Conservation (phyloP, 1,140 invertebrate genomes). For the Uloborus diversus region DNA sequence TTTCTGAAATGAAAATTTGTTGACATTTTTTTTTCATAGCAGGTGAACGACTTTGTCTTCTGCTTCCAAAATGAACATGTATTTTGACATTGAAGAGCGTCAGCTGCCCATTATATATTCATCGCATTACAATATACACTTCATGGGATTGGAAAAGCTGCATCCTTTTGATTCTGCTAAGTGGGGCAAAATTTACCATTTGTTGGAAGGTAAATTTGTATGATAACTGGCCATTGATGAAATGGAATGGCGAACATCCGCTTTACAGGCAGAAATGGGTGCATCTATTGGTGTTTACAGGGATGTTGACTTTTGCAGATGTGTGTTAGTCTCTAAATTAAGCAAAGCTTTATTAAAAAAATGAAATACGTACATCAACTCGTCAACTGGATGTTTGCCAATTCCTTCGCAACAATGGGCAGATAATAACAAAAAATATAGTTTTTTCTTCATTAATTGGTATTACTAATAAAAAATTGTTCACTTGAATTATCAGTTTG, state of each 20-base stretch:
- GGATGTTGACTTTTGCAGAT: not conserved
- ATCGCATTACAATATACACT: slow-evolving; percentile 82
- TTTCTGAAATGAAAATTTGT: no score
- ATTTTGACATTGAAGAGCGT: slow-evolving; percentile 33
- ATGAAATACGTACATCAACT: not conserved
- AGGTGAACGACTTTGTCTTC: not conserved
- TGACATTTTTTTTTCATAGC: not conserved
- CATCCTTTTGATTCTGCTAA: slow-evolving; percentile 90
- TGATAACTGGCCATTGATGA: slow-evolving; percentile 33
- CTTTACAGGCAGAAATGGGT: slow-evolving; percentile 49
- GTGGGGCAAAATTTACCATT: slow-evolving; percentile 77
- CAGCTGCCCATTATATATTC: slow-evolving; percentile 77
- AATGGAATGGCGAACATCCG: no score
- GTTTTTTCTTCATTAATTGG: no score
- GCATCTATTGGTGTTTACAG: not conserved
- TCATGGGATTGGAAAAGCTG: slow-evolving; percentile 80
- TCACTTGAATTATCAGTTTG: no score
- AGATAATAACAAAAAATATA: no score
- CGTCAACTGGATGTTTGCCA: not conserved
- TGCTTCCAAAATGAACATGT: slow-evolving; percentile 41
- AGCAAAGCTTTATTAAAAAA: not conserved
- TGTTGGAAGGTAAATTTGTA: slow-evolving; percentile 70
- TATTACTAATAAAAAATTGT: no score
- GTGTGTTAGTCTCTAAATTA: not conserved
- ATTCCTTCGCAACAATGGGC: no score